Conservation (phyloP, 2,113 vertebrate species). For the Cisticola juncidis region DNA sequence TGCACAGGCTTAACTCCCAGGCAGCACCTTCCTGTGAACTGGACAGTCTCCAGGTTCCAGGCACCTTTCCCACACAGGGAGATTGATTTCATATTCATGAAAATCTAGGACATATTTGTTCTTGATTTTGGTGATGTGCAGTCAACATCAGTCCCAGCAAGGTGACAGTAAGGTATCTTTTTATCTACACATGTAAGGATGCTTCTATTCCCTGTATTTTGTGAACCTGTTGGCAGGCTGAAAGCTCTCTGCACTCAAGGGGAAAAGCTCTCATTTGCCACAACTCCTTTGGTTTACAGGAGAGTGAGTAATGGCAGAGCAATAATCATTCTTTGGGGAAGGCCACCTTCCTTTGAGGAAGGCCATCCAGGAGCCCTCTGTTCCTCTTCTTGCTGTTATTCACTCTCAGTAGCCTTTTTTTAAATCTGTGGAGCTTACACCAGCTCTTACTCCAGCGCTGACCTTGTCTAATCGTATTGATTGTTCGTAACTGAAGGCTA, state of each 20-base stretch:
- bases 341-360: neutral
- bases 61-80: neutral
- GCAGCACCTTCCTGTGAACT: neutral
- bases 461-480: constrained; percentile 75
- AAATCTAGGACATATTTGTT: neutral
- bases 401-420: neutral
- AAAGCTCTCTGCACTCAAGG: neutral
- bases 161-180: neutral
- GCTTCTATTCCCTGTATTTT: neutral
- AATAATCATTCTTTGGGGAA: neutral
- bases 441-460: constrained; percentile 34
- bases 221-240: neutral
- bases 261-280: neutral
- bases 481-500: constrained; percentile 69
- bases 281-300: neutral
- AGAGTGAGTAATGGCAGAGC: neutral
- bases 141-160: neutral
- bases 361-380: neutral
- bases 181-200: neutral
- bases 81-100: neutral
- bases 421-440: constrained; percentile 32
- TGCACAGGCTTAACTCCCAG: neutral
- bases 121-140: neutral
- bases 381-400: neutral
- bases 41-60: neutral